These are phyloP conservation scores for Stylophora pistillata DNA, from an alignment of 64 coral and sea anemone species.

Conservation along the genomic window DNA sequence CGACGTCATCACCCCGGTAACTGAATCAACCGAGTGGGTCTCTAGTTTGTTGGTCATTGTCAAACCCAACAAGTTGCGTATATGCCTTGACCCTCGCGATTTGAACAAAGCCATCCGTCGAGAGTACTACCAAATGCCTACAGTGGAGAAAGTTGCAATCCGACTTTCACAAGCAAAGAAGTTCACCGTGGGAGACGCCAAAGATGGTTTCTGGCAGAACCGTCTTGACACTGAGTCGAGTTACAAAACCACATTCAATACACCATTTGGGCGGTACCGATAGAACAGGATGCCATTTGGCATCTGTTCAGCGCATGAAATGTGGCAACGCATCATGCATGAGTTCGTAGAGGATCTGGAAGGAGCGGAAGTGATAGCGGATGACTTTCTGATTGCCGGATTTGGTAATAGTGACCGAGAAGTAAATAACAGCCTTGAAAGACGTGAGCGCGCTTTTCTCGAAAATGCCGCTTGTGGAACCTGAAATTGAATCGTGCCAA, in stretches of 20 bases:
- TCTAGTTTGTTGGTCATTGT: constrained; percentile 25
- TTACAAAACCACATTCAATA: constrained; percentile 20
- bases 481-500: constrained; percentile 44
- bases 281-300: constrained; percentile 45
- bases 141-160: constrained; percentile 25
- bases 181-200: constrained; percentile 12
- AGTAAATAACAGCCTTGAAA: no score
- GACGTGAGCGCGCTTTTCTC: not conserved
- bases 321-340: constrained; percentile 30
- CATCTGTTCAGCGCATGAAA: constrained; percentile 15
- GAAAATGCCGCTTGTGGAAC: constrained; percentile 33
- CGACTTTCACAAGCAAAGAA: not conserved
- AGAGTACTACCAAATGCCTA: constrained; percentile 4
- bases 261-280: constrained; percentile 2
- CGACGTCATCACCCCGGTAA: not conserved
- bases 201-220: constrained; percentile 15
- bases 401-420: no score
- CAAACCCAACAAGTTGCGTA: constrained; percentile 25
- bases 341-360: no score
- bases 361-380: no score
- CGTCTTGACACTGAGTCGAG: constrained; percentile 8
- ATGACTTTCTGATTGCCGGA: no score
- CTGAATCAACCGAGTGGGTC: constrained; percentile 16
- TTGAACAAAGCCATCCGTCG: no score
- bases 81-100: constrained; percentile 27